Conservation (phyloP, 1,140 invertebrate genomes). For the Drosophila mojavensis region DNA sequence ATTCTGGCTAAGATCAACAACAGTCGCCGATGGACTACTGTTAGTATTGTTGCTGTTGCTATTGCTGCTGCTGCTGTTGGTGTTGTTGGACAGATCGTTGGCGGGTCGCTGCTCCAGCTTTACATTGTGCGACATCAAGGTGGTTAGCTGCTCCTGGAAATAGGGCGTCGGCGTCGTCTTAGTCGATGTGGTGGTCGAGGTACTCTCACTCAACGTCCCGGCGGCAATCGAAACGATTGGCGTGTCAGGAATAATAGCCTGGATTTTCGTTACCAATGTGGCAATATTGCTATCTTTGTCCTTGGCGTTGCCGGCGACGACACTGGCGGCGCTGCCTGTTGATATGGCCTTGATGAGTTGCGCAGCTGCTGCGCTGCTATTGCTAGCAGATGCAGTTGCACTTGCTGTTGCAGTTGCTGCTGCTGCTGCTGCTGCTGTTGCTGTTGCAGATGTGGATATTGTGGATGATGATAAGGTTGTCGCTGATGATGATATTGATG, state of each 20-base stretch:
- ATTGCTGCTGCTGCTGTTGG: conserved; percentile 9
- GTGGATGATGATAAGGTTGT: conserved; percentile 17
- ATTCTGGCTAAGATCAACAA: conserved; percentile 31
- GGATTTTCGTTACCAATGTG: conserved; percentile 51
- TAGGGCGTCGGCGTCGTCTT: conserved; percentile 76
- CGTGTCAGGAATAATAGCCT: conserved; percentile 75
- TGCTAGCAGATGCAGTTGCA: conserved; percentile 11
- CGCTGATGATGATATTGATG: conserved; percentile 48
- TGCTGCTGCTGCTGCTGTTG: conserved; percentile 10
- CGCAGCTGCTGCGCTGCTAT: conserved; percentile 22
- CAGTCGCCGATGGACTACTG: conserved; percentile 8
- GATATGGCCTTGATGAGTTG: conserved; percentile 50
- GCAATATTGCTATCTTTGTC: conserved; percentile 31
- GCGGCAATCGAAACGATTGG: conserved; percentile 80
- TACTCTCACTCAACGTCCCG: conserved; percentile 76
- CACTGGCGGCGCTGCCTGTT: conserved; percentile 30
- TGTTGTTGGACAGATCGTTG: conserved; percentile 11
- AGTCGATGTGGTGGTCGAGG: conserved; percentile 76
- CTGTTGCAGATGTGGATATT: conserved; percentile 5
- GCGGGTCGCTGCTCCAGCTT: conserved; percentile 43
- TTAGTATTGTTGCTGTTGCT: conserved; percentile 13
- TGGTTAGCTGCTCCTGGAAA: conserved; percentile 57
- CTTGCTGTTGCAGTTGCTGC: not conserved
- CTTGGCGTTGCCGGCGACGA: not conserved
- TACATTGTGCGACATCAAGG: conserved; percentile 61